These are phyloP conservation scores for Ametastegia equiseti DNA, from an alignment of 2,888 invertebrate species.

Conservation along the genomic window DNA sequence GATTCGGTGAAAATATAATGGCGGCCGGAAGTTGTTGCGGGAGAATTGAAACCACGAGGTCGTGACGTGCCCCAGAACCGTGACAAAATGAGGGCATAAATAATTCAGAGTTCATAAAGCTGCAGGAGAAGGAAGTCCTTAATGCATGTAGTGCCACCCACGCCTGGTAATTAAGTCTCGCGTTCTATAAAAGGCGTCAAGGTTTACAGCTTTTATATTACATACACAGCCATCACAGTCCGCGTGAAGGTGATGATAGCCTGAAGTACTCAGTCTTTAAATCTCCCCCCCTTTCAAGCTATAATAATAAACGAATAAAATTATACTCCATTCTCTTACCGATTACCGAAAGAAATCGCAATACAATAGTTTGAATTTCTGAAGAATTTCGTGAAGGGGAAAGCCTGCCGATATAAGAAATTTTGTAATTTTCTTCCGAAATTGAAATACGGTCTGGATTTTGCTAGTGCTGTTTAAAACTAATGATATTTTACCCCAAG, in stretches of 20 bases:
- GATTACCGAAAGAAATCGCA: not conserved
- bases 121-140: constrained; percentile 42
- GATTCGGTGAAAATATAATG: constrained; percentile 6
- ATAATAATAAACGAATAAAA: not conserved
- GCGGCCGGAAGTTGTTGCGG: constrained; percentile 20
- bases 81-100: constrained; percentile 55
- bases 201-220: constrained; percentile 55
- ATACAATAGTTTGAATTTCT: too few species aligned
- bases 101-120: constrained; percentile 49
- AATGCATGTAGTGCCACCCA: constrained; percentile 42
- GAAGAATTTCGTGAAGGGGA: too few species aligned
- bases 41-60: constrained; percentile 29
- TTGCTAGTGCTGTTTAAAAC: too few species aligned
- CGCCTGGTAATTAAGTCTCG: constrained; percentile 54
- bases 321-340: not conserved
- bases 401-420: too few species aligned
- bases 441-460: too few species aligned
- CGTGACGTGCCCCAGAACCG: constrained; percentile 49
- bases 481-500: too few species aligned
- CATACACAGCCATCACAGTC: constrained; percentile 21
- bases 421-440: too few species aligned
- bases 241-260: constrained; percentile 49
- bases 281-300: constrained; percentile 6
- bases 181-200: constrained; percentile 52
- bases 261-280: constrained; percentile 2